Conservation (phyloP, 2,888 invertebrate species). For the Halictus ligatus region DNA sequence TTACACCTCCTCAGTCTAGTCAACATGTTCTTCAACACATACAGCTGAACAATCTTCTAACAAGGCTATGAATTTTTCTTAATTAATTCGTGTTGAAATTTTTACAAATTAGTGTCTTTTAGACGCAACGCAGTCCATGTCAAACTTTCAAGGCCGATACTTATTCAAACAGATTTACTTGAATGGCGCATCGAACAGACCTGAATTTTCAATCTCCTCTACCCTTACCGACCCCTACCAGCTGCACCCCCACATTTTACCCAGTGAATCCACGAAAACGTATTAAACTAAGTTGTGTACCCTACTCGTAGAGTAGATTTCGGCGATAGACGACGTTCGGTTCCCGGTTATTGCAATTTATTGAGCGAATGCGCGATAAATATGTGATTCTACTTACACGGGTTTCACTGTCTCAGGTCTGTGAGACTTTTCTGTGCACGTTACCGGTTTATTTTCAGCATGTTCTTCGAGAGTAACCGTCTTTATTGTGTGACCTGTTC, state of each 20-base stretch:
- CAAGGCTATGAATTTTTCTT: neutral
- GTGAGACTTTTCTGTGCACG: neutral
- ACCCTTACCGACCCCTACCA: neutral
- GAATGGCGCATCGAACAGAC: neutral
- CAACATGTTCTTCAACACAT: no score
- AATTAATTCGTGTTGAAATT: neutral
- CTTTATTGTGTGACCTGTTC: neutral
- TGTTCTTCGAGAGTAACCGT: neutral
- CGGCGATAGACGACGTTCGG: neutral
- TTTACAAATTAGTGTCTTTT: neutral
- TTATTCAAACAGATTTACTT: neutral
- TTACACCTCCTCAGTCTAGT: no score
- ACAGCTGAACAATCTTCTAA: no score
- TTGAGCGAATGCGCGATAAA: neutral
- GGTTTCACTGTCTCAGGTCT: neutral
- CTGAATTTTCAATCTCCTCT: slow-evolving; percentile 8
- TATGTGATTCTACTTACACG: neutral
- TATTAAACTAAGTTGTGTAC: neutral
- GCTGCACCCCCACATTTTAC: neutral
- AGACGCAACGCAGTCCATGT: neutral
- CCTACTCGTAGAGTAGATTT: neutral
- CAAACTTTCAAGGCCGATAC: neutral
- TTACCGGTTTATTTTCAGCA: neutral
- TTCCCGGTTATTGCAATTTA: neutral
- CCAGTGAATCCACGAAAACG: neutral